Evolutionary conservation across 2,888 invertebrate genomes (phyloP).

Genomic region (Diogma glabrata): DNA sequence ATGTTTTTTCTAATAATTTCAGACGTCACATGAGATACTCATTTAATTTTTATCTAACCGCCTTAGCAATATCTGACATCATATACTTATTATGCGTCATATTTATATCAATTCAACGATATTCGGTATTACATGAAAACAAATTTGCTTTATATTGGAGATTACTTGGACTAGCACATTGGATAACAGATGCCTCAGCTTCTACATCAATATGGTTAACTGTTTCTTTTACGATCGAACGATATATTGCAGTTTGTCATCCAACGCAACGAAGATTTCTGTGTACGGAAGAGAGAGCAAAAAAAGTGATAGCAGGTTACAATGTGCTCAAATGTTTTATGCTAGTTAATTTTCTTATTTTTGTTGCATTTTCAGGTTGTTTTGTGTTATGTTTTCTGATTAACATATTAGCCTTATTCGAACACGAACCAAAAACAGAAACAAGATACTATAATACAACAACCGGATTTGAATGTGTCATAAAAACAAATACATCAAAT

Average conservation of each 20-base stretch:
- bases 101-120: conserved; percentile 48
- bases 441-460: conserved; percentile 11
- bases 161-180: conserved; percentile 45
- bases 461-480: conserved; percentile 12
- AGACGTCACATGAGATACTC: conserved; percentile 60
- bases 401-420: conserved; percentile 54
- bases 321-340: no score
- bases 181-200: conserved; percentile 54
- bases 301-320: conserved; percentile 46
- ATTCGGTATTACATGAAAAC: conserved; percentile 42
- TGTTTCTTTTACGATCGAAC: conserved; percentile 62
- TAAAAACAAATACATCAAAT: no score
- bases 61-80: conserved; percentile 58
- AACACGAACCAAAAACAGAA: conserved; percentile 39
- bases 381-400: background rate
- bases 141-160: conserved; percentile 45
- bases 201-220: conserved; percentile 64
- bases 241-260: conserved; percentile 64
- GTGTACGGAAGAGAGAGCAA: conserved; percentile 58
- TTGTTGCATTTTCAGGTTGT: background rate
- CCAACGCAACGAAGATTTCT: conserved; percentile 56
- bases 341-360: no score
- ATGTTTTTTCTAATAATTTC: conserved; percentile 20
- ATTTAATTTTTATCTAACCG: conserved; percentile 62
- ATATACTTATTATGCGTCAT: conserved; percentile 55